These are phyloP conservation scores for Pachyramphus minor DNA, from an alignment of 2,113 vertebrate genomes.

Conservation along the genomic window DNA sequence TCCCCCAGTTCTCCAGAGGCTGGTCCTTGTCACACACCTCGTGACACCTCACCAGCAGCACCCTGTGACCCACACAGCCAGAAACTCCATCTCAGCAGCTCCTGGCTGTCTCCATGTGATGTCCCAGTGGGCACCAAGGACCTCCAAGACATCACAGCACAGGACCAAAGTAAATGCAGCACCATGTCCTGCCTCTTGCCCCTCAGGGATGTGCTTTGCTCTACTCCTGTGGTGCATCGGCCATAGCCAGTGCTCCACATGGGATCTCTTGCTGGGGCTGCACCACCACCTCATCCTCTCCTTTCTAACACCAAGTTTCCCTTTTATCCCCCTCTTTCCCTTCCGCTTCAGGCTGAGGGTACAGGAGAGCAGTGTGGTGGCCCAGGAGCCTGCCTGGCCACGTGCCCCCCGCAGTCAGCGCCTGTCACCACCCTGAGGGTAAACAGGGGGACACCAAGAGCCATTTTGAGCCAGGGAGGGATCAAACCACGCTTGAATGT, in stretches of 20 bases:
- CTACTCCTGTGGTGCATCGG: rapidly evolving
- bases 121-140: neutral
- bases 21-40: rapidly evolving
- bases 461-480: neutral
- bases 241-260: neutral
- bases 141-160: neutral
- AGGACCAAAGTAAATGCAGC: neutral
- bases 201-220: neutral
- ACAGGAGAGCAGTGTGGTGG: neutral
- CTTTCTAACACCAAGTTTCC: neutral
- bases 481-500: neutral
- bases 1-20: neutral
- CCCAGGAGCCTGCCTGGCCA: neutral
- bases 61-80: neutral
- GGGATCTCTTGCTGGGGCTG: neutral
- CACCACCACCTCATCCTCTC: neutral
- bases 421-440: neutral
- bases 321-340: neutral
- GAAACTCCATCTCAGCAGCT: neutral
- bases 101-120: rapidly evolving
- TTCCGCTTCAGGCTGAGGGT: neutral
- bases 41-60: neutral
- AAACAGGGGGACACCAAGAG: neutral
- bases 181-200: neutral
- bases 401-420: rapidly evolving